Evolutionary conservation across 1,140 invertebrate species (phyloP).

Genomic region (Hylyphantes graminicola): DNA sequence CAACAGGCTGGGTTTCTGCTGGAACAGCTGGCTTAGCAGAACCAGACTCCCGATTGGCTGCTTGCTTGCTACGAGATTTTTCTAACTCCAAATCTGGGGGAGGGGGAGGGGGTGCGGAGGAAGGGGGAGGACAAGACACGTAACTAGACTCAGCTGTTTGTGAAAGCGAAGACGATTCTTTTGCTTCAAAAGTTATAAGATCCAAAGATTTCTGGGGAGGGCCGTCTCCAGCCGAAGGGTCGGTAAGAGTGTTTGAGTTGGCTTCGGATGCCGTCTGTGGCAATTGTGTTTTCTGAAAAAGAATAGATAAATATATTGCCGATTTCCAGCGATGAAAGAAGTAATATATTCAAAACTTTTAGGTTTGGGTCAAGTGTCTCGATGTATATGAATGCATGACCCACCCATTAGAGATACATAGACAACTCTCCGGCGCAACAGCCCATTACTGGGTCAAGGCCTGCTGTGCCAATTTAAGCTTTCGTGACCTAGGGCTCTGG

Average conservation of each 20-base stretch:
- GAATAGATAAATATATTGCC: neutral
- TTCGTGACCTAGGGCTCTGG: too few species aligned
- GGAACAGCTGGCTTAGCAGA: neutral
- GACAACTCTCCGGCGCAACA: too few species aligned
- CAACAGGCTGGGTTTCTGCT: too few species aligned
- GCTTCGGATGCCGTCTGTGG: neutral
- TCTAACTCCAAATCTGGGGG: constrained; percentile 20
- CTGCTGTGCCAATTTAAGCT: too few species aligned
- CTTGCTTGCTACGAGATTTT: neutral
- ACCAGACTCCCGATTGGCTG: neutral
- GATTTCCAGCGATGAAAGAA: too few species aligned
- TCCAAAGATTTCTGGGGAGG: neutral
- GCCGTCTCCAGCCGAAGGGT: neutral
- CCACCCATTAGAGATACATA: too few species aligned
- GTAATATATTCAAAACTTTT: too few species aligned
- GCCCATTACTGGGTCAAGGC: too few species aligned
- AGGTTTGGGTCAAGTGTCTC: too few species aligned
- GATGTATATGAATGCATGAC: too few species aligned
- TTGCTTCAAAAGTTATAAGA: neutral
- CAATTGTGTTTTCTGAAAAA: constrained; percentile 1
- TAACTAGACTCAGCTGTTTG: neutral
- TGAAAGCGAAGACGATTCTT: neutral
- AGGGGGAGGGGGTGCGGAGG: constrained; percentile 35
- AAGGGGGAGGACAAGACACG: constrained; percentile 36
- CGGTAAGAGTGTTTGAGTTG: neutral